These are phyloP conservation scores for Micronycteris hirsuta DNA, from an alignment of 2,113 vertebrate species.

Conservation along the genomic window DNA sequence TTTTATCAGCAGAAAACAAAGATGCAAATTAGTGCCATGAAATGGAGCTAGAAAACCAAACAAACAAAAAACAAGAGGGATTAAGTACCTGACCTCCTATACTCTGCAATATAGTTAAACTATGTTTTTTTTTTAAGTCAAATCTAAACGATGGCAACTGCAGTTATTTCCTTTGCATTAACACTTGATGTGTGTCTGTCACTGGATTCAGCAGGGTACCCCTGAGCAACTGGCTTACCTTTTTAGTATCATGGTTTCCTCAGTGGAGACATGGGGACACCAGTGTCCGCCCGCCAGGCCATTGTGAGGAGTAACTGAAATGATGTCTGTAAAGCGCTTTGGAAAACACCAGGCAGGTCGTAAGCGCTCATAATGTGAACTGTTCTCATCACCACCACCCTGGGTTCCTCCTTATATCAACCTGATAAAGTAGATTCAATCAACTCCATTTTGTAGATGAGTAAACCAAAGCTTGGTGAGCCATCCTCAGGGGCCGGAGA, in stretches of 20 bases:
- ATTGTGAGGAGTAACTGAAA: not conserved
- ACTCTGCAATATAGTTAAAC: not conserved
- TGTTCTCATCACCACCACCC: not conserved
- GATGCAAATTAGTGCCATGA: not conserved
- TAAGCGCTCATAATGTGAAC: not conserved
- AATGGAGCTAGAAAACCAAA: not conserved
- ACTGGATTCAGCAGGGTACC: too few species aligned
- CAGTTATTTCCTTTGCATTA: not conserved
- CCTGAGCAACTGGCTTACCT: not conserved
- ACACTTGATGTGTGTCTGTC: not conserved
- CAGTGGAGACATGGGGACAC: not conserved
- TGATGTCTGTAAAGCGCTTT: not conserved
- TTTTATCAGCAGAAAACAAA: not conserved
- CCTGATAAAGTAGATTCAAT: not conserved
- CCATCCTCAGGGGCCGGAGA: not conserved
- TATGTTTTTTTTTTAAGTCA: not conserved
- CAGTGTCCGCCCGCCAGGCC: not conserved
- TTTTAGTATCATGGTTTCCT: not conserved
- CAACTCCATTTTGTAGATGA: not conserved
- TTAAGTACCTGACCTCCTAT: not conserved
- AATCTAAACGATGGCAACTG: not conserved
- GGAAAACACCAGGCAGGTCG: not conserved
- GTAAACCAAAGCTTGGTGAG: not conserved
- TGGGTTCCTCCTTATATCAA: not conserved
- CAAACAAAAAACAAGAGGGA: not conserved